Percentiles rank a stretch among this genome's conserved stretches.
Evolutionary conservation across 2,888 invertebrate species (phyloP).

Genomic region (Myopa tessellatipennis): DNA sequence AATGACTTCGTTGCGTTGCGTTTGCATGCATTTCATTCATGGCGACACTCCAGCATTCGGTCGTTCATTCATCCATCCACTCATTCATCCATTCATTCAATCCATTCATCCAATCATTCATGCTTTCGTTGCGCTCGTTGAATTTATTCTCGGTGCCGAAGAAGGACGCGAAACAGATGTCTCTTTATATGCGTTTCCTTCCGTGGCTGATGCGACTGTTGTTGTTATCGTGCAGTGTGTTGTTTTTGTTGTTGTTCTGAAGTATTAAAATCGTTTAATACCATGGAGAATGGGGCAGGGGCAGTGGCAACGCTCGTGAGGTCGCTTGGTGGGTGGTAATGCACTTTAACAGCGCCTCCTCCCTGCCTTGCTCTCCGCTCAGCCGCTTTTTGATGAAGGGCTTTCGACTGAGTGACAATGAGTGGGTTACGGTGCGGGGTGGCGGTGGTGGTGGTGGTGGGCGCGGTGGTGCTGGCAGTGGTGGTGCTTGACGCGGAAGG

Average conservation of each 20-base stretch:
- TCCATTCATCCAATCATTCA: conserved; percentile 16
- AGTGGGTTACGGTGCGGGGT: not conserved
- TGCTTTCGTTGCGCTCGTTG: not conserved
- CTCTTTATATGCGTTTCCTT: conserved; percentile 28
- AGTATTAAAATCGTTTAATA: conserved; percentile 33
- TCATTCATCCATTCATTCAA: conserved; percentile 3
- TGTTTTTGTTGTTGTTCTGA: conserved; percentile 13
- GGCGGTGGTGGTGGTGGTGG: not conserved
- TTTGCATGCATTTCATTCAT: not conserved
- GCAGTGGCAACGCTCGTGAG: not conserved
- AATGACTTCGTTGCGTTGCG: conserved; percentile 16
- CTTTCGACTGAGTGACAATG: not conserved
- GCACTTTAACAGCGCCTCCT: not conserved
- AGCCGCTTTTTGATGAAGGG: conserved; percentile 19
- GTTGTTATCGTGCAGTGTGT: not conserved
- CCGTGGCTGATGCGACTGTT: conserved; percentile 9
- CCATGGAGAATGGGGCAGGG: not conserved
- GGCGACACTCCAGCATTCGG: not conserved
- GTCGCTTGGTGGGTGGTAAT: conserved; percentile 1
- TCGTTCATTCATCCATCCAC: not conserved
- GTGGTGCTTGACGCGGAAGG: not conserved
- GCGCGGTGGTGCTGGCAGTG: not conserved
- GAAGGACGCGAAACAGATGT: conserved; percentile 27
- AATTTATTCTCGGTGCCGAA: conserved; percentile 1
- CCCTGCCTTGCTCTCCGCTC: not conserved